Percentiles rank a stretch among this genome's conserved stretches.
Conservation (phyloP, 1,140 invertebrate species). For the Homalodisca vitripennis region DNA sequence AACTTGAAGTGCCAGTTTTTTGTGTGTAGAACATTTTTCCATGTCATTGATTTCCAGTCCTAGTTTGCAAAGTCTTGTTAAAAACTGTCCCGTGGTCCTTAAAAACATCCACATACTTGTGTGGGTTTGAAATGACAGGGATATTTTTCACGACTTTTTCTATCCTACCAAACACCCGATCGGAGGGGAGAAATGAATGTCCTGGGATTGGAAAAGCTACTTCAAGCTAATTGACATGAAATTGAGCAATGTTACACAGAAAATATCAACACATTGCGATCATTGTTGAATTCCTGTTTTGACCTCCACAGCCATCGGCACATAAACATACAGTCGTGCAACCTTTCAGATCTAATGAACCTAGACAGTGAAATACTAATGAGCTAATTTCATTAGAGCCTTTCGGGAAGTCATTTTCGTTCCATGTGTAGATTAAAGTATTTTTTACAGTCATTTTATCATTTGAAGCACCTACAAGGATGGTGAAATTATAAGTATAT, state of each 20-base stretch:
- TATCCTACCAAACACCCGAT: constrained; percentile 44
- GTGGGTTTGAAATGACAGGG: constrained; percentile 35
- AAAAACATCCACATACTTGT: constrained; percentile 32
- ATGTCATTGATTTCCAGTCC: constrained; percentile 30
- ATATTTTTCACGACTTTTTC: constrained; percentile 41
- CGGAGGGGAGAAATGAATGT: constrained; percentile 44
- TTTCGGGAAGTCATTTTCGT: background rate
- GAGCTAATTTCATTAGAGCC: background rate
- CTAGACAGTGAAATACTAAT: background rate
- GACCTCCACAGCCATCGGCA: background rate
- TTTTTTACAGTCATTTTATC: background rate
- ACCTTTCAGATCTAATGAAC: background rate
- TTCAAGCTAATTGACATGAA: constrained; percentile 38
- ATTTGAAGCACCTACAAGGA: background rate
- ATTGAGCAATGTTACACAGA: constrained; percentile 31
- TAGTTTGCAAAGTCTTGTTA: background rate
- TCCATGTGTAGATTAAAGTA: background rate
- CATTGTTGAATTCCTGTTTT: too few species aligned
- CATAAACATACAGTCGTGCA: background rate
- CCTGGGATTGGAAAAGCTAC: constrained; percentile 40
- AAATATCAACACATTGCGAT: background rate
- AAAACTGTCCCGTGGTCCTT: constrained; percentile 30
- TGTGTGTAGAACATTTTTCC: constrained; percentile 12
- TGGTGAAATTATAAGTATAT: background rate
- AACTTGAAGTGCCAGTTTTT: constrained; percentile 36